Evolutionary conservation across 2,888 invertebrate species (phyloP).

Genomic region (Torymus auratus): DNA sequence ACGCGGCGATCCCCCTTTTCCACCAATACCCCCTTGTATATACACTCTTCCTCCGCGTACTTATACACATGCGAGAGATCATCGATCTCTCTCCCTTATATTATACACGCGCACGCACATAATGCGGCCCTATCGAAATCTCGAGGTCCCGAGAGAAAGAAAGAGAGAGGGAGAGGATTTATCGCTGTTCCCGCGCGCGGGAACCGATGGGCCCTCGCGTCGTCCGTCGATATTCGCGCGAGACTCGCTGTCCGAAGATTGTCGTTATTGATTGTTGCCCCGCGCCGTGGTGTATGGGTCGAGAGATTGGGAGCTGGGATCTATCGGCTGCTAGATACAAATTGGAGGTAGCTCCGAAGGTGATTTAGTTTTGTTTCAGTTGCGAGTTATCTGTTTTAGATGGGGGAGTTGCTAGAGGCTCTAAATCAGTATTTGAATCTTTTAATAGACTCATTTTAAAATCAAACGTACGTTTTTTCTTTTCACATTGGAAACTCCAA

Average conservation of each 20-base stretch:
- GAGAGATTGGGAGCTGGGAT: background rate
- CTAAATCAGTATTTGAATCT: too few species aligned
- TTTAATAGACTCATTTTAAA: too few species aligned
- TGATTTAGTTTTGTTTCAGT: too few species aligned
- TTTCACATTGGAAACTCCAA: too few species aligned
- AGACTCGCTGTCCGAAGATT: constrained; percentile 5
- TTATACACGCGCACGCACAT: constrained; percentile 4
- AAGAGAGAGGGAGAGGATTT: constrained; percentile 34
- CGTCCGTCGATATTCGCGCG: background rate
- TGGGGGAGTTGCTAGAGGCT: too few species aligned
- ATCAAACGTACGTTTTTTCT: too few species aligned
- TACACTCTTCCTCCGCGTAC: constrained; percentile 3
- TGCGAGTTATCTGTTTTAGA: too few species aligned
- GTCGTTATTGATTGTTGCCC: constrained; percentile 24
- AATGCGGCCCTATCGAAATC: constrained; percentile 50
- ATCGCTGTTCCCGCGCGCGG: constrained; percentile 22
- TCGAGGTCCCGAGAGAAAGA: background rate
- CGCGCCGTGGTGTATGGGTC: background rate
- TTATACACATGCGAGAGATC: background rate
- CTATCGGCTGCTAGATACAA: constrained; percentile 37
- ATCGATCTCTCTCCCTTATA: too few species aligned
- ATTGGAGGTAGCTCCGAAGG: constrained; percentile 8
- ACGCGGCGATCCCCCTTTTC: too few species aligned
- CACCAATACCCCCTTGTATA: too few species aligned
- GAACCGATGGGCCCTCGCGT: background rate